Base-by-base conservation (phyloP, 2,888 invertebrate species). In the Monoplex corrugatus region DNA sequence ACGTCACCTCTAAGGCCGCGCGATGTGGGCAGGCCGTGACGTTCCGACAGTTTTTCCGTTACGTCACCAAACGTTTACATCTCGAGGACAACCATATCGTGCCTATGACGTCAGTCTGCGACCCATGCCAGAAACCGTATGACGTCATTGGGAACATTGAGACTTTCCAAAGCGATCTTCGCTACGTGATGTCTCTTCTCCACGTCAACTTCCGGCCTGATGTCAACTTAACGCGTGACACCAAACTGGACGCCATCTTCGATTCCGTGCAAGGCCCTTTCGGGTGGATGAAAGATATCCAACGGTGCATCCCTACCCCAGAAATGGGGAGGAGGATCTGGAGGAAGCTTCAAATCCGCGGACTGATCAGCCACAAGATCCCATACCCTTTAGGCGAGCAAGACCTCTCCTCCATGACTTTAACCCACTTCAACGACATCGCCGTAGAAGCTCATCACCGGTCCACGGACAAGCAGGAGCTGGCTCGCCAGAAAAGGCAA, bases 61-160 rank as follows among this genome's bases (percentile, higher is more conserved):
- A 86, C n/a, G 86, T 90, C 32, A 78, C 50, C 44, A 35, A 28
- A 3, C 68, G 35, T 13, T 84, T 90, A 19, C 50, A 75, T 38
- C 45, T 32, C 28, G 5, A 43, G 0, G 92, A 92, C 75, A 87
- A 89, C 8, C 92, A 92, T 78, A 89, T 92, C 23, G 88, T 88
- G 8, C 90, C 89, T 1, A 89, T 91, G 75, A 68, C 90, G 2
- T n/a, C 75, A 35, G 40, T 87, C 78, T 92, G 92, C 85, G 87
- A 90, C 72, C 90, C 90, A n/a, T 92, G 92, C 68, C 43, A 87
- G 5, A 63, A 90, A 1, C 72, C 86, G 0, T 92, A 90, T 86
- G 89, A 91, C 82, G 87, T 92, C 50, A 88, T 92, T 63, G 92
- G 91, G 50, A 91, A 90, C 78, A 86, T 92, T 89, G 92, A 92